Evolutionary conservation across 2,113 vertebrate genomes (phyloP), one percentile per base, ranked within the genome.

Genomic region (Axis porcinus): DNA sequence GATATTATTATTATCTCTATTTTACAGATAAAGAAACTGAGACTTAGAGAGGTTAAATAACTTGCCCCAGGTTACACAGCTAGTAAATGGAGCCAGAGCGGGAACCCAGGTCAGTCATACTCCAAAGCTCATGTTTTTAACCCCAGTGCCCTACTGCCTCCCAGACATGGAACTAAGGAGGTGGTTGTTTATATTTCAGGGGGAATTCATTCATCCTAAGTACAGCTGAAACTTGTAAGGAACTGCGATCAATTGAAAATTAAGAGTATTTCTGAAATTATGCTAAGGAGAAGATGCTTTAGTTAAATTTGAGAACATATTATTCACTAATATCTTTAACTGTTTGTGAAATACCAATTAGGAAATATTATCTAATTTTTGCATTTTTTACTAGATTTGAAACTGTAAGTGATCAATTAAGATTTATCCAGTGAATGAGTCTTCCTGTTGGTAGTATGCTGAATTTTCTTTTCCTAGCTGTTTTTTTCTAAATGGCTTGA

Each of bases 11-110:
- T 97, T 86, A 94, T 96, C 94, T 97, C 94, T 95, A 58, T 94
- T 97, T 97, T 98, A 83, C 90, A 97, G 97, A 94, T 92, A 94
- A 95, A 97, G 94, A 95, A 90, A 97, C 97, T 96, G 97, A 97
- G 95, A 90, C 89, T 95, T 94, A 97, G 97, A 95, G 86, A 97
- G 98, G 89, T 97, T 96, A 95, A 97, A 47, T 97, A 96, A 96
- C 89, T 96, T 97, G 78, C 54, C 86, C 86, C 95, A 89, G 92
- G 92, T 96, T 96, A 97, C 88, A 96, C 94, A 96, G 97, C 96
- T 96, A 97, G 95, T 96, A 95, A 96, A 79, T 98, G 97, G 89
- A 96, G 33, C 94, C 95, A 86, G 70, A 97, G 78, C 40, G 4
- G 94, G 81, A 96, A 90, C 83, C 47, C 95, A 89, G 97, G 97